Evolutionary conservation across 2,797 vertebrate genomes (phyloP), one percentile per base, ranked within the genome.

Genomic region (Sylvilagus floridanus): DNA sequence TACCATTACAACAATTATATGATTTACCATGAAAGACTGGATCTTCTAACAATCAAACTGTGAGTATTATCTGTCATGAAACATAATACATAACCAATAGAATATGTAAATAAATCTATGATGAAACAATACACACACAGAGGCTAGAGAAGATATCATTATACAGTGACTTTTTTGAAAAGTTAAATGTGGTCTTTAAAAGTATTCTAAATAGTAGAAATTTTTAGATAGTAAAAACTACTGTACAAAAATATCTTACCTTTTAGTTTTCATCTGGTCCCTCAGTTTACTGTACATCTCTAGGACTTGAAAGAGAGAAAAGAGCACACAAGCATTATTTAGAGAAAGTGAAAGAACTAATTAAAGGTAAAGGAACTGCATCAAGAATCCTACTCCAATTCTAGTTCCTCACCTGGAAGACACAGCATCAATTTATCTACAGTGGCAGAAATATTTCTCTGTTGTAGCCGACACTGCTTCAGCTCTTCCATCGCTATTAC

Each of bases 261-360:
- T 99, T 98, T 99, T 99, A 60, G 99, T 98, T 95, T 98, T 99
- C 99, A 99, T 99, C 97, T 99, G 99, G 93, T 99, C 99, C 97
- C 99, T 99, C 47, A 99, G 98, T 95, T 99, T 99, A 98, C 99
- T 99, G 98, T 99, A 99, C 99, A 99, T 99, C 98, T 99, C 99
- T 97, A 99, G 97, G 57, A 99, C 99, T 99, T 98, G 71, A 98
- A 92, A 97, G 71, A 97, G 79, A 60, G 54, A 84, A 47, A 93
- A 95, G 68, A 96, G 63, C 17, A 97, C 3, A 96, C 22, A 85
- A 47, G 28, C 12, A 42, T 96, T 96, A 97, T 60, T 95, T 94
- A 96, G 71, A 65, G 84, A 72, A n/a, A 95, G 42, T 54, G 24
- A 81, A 54, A 37, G 24, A 57, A 93, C 19, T 32, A 93, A 37